Percentiles rank a stretch among this genome's conserved stretches.
Conservation (phyloP, 2,888 invertebrate genomes). For the Sepiola atlantica region DNA sequence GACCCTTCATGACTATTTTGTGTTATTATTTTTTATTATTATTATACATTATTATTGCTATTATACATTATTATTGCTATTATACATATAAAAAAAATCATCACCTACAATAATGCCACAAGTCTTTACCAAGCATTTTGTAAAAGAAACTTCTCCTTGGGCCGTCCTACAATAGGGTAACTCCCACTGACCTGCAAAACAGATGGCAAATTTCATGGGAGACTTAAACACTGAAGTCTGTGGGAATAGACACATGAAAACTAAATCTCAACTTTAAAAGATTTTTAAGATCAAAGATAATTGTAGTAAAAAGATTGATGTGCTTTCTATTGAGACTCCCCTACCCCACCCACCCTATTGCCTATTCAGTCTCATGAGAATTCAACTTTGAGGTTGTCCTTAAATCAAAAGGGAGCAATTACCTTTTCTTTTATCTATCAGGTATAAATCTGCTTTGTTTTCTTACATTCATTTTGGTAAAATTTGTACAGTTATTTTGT, state of each 20-base stretch:
- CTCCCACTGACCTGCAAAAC: neutral
- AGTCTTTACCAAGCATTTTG: too few relatives aligned
- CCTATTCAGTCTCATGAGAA: too few relatives aligned
- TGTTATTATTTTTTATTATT: too few relatives aligned
- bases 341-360: neutral
- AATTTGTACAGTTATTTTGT: neutral
- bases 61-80: too few relatives aligned
- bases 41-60: too few relatives aligned
- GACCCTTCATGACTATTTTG: too few relatives aligned
- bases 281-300: neutral
- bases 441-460: neutral
- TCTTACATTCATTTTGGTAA: neutral
- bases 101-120: too few relatives aligned
- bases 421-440: neutral
- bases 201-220: neutral
- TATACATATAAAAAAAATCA: too few relatives aligned
- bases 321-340: neutral
- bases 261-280: neutral
- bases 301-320: neutral
- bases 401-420: neutral
- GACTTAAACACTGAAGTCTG: neutral
- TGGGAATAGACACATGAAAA: neutral
- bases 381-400: neutral
- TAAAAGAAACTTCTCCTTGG: neutral
- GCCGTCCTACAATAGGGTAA: neutral